Conservation (phyloP, 1,140 invertebrate genomes). For the Venturia canescens region DNA sequence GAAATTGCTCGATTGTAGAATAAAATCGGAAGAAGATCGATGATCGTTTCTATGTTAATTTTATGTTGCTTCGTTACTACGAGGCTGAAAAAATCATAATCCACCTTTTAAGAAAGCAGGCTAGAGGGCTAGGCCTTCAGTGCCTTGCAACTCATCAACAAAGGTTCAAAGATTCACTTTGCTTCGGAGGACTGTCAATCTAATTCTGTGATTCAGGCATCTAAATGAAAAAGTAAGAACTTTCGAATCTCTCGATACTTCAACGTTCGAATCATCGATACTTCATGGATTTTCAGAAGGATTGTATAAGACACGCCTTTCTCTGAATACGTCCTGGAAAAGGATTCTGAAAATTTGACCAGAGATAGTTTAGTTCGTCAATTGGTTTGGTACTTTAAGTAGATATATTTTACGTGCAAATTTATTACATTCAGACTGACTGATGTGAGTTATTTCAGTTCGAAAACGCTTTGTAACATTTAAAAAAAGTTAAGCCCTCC, state of each 20-base stretch:
- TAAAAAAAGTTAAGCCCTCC: not conserved
- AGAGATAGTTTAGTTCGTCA: no score
- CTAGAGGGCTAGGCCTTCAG: not conserved
- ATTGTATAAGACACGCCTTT: not conserved
- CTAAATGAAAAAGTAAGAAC: not conserved
- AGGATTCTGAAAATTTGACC: no score
- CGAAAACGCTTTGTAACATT: no score
- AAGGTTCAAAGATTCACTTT: not conserved
- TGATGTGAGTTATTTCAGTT: not conserved
- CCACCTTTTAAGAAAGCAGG: not conserved
- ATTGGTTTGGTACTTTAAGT: no score
- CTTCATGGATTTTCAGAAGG: not conserved
- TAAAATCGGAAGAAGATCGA: not conserved
- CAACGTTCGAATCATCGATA: not conserved
- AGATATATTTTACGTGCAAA: no score
- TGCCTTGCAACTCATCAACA: not conserved
- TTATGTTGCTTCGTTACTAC: not conserved
- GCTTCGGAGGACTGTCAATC: not conserved
- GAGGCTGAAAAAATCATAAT: not conserved
- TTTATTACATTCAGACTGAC: no score
- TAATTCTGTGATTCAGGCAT: not conserved
- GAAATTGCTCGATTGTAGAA: not conserved
- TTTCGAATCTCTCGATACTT: not conserved
- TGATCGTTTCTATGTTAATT: not conserved
- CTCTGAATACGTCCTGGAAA: not conserved